phyloP scores from a whole-genome alignment of 2,113 vertebrate genomes.

The Tringa solitaria region DNA sequence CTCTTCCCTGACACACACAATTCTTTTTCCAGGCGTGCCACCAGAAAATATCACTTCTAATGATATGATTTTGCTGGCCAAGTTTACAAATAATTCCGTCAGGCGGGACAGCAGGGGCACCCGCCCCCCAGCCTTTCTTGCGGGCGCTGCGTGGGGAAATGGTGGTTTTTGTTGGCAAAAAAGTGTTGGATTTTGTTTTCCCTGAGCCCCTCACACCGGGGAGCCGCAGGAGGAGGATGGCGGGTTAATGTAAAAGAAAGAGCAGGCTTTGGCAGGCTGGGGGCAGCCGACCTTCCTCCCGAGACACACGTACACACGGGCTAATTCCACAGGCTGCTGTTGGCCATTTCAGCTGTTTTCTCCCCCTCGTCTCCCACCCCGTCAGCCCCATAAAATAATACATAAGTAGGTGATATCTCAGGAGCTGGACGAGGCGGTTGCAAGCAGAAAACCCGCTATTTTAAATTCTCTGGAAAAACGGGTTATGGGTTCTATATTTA shows the following conservation, averaged over 20 bases:
- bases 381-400: conserved; percentile 49
- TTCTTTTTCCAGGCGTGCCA: background rate
- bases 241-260: background rate
- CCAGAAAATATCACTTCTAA: background rate
- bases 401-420: conserved; percentile 58
- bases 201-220: background rate
- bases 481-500: conserved; percentile 69
- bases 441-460: conserved; percentile 23
- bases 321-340: background rate
- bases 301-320: background rate
- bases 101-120: accelerated
- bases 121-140: background rate
- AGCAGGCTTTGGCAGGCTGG: background rate
- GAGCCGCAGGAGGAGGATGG: background rate
- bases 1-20: background rate
- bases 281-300: background rate
- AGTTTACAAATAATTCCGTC: background rate
- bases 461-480: conserved; percentile 68
- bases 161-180: background rate
- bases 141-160: accelerated
- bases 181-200: background rate
- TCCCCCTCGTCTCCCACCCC: background rate
- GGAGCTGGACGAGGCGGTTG: conserved; percentile 25
- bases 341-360: background rate
- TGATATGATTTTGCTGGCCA: background rate